A percentile compares a stretch with the other conserved stretches of the same genome.
Evolutionary conservation across 2,888 invertebrate genomes (phyloP).

Genomic region (Andrena bucephala): DNA sequence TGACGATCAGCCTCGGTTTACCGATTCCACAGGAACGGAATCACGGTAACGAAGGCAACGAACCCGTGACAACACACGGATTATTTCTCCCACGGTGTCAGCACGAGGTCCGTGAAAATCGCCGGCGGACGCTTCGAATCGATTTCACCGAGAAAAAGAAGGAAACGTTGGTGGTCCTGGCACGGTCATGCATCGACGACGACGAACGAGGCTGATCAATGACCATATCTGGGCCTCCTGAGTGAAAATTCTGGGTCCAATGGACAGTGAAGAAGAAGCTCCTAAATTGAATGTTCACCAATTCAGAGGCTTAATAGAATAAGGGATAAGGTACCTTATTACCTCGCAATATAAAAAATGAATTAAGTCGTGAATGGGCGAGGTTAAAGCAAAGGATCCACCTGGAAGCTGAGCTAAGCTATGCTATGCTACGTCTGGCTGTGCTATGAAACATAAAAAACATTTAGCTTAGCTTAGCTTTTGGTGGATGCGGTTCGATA

Average conservation of each 20-base stretch:
- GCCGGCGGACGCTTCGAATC: conserved; percentile 73
- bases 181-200: conserved; percentile 72
- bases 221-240: neutral
- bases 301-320: neutral
- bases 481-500: too few species aligned
- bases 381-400: too few species aligned
- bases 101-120: conserved; percentile 80
- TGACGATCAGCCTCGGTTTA: conserved; percentile 55
- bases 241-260: neutral
- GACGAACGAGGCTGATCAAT: conserved; percentile 50
- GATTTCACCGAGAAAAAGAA: conserved; percentile 71
- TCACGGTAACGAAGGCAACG: conserved; percentile 53
- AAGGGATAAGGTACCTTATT: neutral
- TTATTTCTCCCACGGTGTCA: conserved; percentile 78
- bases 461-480: too few species aligned
- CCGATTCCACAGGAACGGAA: conserved; percentile 56
- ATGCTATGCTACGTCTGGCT: too few species aligned
- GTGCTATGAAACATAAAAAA: too few species aligned
- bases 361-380: too few species aligned
- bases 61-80: conserved; percentile 54
- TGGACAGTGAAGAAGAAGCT: neutral
- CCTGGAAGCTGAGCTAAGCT: too few species aligned
- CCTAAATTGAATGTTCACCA: neutral
- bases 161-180: conserved; percentile 75
- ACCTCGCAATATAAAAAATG: too few species aligned